These are phyloP conservation scores for Lacerta viridis DNA, from an alignment of 2,797 vertebrate species.

Conservation along the genomic window DNA sequence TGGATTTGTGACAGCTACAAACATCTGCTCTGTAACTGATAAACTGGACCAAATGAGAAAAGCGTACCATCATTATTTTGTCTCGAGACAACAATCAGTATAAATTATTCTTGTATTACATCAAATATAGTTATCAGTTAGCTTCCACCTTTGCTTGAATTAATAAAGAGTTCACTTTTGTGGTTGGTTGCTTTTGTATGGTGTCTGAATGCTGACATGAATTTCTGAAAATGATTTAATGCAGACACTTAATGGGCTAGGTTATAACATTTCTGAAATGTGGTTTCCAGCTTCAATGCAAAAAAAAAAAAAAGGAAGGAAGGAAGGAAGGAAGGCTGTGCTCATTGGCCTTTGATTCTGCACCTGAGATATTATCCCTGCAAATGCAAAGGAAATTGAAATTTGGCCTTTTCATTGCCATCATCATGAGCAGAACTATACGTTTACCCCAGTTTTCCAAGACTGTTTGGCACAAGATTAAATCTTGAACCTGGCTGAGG, in stretches of 20 bases:
- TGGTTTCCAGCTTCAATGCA: not conserved
- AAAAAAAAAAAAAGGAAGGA: too few species aligned
- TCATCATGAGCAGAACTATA: not conserved
- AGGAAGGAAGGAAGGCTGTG: not conserved
- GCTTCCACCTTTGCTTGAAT: not conserved
- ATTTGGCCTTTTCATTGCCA: not conserved
- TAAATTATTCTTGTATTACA: not conserved
- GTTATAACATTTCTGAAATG: not conserved
- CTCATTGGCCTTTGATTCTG: not conserved
- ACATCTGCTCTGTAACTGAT: not conserved
- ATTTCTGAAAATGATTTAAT: not conserved
- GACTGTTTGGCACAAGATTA: not conserved
- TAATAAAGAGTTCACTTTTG: not conserved
- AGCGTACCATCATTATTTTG: not conserved
- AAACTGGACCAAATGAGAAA: not conserved
- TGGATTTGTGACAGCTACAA: not conserved
- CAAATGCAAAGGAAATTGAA: constrained; percentile 15
- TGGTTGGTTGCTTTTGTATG: rapidly evolving
- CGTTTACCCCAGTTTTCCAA: not conserved
- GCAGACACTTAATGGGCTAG: not conserved
- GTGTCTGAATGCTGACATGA: not conserved
- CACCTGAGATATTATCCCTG: not conserved
- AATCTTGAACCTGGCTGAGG: not conserved
- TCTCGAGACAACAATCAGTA: not conserved
- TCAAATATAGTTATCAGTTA: rapidly evolving